Conservation (phyloP, 2,113 vertebrate species). For the Ptilorrhoa leucosticta region DNA sequence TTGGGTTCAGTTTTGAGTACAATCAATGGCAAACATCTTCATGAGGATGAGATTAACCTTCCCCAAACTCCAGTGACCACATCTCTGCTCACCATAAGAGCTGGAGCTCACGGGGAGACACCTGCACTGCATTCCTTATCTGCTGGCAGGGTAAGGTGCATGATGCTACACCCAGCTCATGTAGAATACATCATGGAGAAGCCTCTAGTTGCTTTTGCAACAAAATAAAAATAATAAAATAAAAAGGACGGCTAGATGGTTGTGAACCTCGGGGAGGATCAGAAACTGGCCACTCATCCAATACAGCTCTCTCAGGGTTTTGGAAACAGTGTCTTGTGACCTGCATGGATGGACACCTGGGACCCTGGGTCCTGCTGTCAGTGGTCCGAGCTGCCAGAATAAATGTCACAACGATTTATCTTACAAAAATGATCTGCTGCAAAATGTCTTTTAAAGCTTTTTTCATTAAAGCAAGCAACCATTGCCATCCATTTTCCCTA, state of each 20-base stretch:
- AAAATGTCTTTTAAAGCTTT: constrained; percentile 1
- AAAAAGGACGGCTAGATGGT: not conserved
- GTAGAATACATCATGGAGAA: not conserved
- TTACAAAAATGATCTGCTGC: not conserved
- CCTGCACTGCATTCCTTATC: not conserved
- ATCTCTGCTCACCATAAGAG: not conserved
- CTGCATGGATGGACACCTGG: not conserved
- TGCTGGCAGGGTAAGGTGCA: not conserved
- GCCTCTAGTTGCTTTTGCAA: not conserved
- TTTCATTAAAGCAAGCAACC: constrained; percentile 31
- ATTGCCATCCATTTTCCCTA: constrained; percentile 22
- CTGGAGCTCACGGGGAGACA: not conserved
- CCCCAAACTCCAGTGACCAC: not conserved
- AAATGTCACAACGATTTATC: not conserved
- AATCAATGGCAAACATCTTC: not conserved
- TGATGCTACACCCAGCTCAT: not conserved
- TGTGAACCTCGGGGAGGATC: not conserved
- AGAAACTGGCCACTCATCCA: not conserved
- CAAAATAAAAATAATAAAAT: not conserved
- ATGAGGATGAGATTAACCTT: not conserved
- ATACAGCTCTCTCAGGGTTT: not conserved
- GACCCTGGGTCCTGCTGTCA: not conserved
- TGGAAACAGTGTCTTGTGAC: not conserved
- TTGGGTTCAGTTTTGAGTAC: not conserved
- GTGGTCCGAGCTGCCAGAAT: not conserved